These are phyloP conservation scores for Drosophila multiciliata DNA, from an alignment of 2,888 invertebrate species.

Conservation along the genomic window DNA sequence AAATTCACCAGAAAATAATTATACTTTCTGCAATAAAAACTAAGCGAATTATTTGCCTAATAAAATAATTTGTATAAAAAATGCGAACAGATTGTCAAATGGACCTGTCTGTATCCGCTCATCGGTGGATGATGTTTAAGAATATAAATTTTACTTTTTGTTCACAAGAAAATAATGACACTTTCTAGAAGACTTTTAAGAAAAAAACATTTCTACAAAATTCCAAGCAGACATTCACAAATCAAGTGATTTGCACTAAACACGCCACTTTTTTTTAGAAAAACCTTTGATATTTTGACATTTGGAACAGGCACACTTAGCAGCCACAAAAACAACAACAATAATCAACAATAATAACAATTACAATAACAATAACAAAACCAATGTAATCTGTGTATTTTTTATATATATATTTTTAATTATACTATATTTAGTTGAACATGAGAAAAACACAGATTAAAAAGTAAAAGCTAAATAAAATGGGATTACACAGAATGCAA, in stretches of 20 bases:
- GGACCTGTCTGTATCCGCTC: neutral
- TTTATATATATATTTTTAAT: slow-evolving; percentile 1
- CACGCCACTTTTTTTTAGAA: neutral
- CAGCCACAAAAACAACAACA: slow-evolving; percentile 6
- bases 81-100: no score
- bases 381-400: slow-evolving; percentile 7
- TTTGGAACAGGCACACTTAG: slow-evolving; percentile 27
- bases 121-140: neutral
- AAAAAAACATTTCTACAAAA: neutral
- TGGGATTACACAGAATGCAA: slow-evolving; percentile 16
- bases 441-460: slow-evolving; percentile 34
- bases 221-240: neutral
- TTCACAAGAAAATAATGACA: neutral
- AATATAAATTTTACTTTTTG: neutral
- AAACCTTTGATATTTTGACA: slow-evolving; percentile 17
- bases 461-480: slow-evolving; percentile 33
- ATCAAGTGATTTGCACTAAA: neutral
- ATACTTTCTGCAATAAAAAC: neutral
- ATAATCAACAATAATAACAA: neutral
- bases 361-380: neutral
- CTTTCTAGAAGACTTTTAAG: neutral
- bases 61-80: no score
- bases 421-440: slow-evolving; percentile 1
- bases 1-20: neutral
- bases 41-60: no score